Conservation (phyloP, 2,113 vertebrate genomes). For the Cyanistes caeruleus region DNA sequence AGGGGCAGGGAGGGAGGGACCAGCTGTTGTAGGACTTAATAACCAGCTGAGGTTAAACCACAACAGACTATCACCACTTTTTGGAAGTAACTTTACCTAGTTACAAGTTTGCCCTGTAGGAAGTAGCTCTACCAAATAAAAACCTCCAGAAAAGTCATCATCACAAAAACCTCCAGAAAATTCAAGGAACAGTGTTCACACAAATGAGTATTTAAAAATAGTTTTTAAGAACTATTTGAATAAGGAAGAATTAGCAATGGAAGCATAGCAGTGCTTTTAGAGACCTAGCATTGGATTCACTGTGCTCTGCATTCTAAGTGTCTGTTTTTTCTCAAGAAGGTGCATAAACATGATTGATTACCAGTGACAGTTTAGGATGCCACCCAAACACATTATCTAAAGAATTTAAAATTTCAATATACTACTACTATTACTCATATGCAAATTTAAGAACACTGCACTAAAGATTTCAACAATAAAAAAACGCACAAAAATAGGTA, state of each 20-base stretch:
- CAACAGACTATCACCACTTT: not conserved
- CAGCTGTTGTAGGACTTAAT: not conserved
- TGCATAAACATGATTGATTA: not conserved
- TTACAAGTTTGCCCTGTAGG: not conserved
- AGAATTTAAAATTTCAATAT: not conserved
- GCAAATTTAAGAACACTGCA: not conserved
- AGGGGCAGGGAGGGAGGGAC: not conserved
- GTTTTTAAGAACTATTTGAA: not conserved
- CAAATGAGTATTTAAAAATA: not conserved
- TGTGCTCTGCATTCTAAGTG: not conserved
- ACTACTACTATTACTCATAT: not conserved
- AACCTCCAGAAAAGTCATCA: not conserved
- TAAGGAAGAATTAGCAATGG: not conserved
- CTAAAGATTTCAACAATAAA: not conserved
- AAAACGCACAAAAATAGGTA: not conserved
- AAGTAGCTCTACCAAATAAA: not conserved
- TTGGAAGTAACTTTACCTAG: not conserved
- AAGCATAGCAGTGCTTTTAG: not conserved
- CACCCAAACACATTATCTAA: not conserved
- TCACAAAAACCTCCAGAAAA: not conserved
- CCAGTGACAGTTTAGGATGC: not conserved
- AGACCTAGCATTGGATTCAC: not conserved
- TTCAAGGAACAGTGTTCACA: not conserved
- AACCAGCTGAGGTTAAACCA: not conserved
- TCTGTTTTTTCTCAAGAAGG: not conserved